Evolutionary conservation across 2,797 vertebrate species (phyloP).

Genomic region (Lepus oiostolus): DNA sequence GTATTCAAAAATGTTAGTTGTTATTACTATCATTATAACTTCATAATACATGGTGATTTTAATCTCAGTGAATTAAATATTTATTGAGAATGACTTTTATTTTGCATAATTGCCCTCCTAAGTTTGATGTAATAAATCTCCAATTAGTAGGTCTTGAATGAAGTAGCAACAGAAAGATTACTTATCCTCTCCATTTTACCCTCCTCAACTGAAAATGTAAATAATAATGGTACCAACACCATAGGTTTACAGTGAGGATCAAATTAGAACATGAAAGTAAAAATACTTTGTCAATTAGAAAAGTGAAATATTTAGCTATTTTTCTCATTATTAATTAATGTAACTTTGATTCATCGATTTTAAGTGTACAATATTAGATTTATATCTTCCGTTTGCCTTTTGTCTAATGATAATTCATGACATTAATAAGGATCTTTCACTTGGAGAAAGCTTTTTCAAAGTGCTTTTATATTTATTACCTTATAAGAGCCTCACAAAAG

Average conservation of each 20-base stretch:
- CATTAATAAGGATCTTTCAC: constrained; percentile 63
- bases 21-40: neutral
- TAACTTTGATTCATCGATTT: constrained; percentile 46
- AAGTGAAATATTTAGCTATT: constrained; percentile 40
- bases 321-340: constrained; percentile 44
- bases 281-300: constrained; percentile 36
- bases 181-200: neutral
- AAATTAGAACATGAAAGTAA: constrained; percentile 63
- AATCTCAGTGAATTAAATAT: constrained; percentile 36
- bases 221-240: neutral
- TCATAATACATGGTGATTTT: neutral
- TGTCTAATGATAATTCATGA: constrained; percentile 68
- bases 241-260: neutral
- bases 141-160: constrained; percentile 48
- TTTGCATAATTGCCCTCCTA: constrained; percentile 20
- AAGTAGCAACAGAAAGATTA: constrained; percentile 18
- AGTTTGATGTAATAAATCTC: neutral
- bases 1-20: neutral
- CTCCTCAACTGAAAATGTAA: constrained; percentile 33
- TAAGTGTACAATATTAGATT: constrained; percentile 50
- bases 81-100: constrained; percentile 15
- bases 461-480: constrained; percentile 73
- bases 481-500: constrained; percentile 57
- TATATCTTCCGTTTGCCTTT: constrained; percentile 68
- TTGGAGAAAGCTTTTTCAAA: constrained; percentile 64